These are phyloP conservation scores for Cephalopachus bancanus DNA, from an alignment of 2,797 vertebrate species.

Conservation along the genomic window DNA sequence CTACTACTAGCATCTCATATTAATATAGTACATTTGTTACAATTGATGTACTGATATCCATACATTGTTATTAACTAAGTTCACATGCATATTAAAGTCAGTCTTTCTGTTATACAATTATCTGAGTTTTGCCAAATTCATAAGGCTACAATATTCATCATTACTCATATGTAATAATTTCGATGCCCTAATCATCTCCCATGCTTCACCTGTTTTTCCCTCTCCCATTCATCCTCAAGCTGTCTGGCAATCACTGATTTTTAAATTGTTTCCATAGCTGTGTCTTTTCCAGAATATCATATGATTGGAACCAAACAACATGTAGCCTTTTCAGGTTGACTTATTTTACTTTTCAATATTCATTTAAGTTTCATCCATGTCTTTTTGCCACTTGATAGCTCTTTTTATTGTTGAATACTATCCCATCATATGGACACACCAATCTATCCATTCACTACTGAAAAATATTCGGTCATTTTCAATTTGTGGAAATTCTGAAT, in stretches of 20 bases:
- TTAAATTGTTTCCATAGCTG: background rate
- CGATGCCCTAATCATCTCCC: background rate
- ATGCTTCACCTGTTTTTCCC: background rate
- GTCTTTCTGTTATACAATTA: background rate
- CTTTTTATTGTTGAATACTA: background rate
- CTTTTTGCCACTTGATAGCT: background rate
- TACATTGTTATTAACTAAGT: background rate
- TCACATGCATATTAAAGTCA: background rate
- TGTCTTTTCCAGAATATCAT: background rate
- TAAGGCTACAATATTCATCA: no score
- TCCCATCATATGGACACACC: background rate
- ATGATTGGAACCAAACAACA: background rate
- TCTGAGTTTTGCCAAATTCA: background rate
- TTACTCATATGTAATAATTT: background rate
- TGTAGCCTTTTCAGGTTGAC: background rate
- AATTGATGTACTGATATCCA: background rate
- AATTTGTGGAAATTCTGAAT: background rate
- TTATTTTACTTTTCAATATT: background rate
- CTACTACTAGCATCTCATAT: background rate
- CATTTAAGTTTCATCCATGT: background rate
- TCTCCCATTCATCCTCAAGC: background rate
- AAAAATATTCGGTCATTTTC: background rate
- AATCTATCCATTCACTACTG: background rate
- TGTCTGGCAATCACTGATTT: background rate
- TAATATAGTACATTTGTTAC: background rate